Evolutionary conservation across 2,797 vertebrate genomes (phyloP), one percentile per base, ranked within the genome.

Genomic region (Ammospiza maritima): DNA sequence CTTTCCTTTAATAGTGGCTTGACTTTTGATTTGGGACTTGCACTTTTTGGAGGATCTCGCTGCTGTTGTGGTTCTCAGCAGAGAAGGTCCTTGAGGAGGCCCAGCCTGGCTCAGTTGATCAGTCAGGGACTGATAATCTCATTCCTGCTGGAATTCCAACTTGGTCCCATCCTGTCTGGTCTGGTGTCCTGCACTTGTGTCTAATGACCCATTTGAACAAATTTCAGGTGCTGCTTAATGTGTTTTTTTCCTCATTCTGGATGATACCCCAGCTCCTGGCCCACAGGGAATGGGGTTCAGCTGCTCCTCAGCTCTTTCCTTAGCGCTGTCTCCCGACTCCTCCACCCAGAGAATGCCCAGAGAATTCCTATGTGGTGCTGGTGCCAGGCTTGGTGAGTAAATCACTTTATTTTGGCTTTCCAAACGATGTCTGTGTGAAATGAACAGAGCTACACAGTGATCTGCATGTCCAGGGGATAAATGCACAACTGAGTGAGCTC

Each of bases 161-260:
- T 0, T 38, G 72, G 17, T 61, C 15, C 16, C 74, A 56, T 64
- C 48, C 72, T 54, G 23, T 64, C 81, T 75, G 84, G 40, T 10
- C 77, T 60, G 44, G 9, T 32, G 58, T 60, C 90, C 81, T 6
- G 13, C 34, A 32, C 27, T 72, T 75, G 18, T 77, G 38, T 67
- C 45, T 96, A 82, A 95, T 23, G 51, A 88, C 2, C 27, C 30
- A 4, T 94, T 76, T 18, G 14, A 95, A 81, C 61, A 25, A 61
- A 90, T 96, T 93, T 88, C 92, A 94, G 93, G 67, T 92, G 89
- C 58, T 96, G 77, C 72, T 97, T 85, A 62, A 78, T 78, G 88
- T 94, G 78, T 18, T 70, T 94, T 64, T 70, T 89, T 67, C 40
- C 81, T 77, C 32, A n/a, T 92, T 47, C 60, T 9, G 95, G 76